These are phyloP conservation scores for Anadara kagoshimensis DNA, from an alignment of 1,140 invertebrate species.

Conservation along the genomic window DNA sequence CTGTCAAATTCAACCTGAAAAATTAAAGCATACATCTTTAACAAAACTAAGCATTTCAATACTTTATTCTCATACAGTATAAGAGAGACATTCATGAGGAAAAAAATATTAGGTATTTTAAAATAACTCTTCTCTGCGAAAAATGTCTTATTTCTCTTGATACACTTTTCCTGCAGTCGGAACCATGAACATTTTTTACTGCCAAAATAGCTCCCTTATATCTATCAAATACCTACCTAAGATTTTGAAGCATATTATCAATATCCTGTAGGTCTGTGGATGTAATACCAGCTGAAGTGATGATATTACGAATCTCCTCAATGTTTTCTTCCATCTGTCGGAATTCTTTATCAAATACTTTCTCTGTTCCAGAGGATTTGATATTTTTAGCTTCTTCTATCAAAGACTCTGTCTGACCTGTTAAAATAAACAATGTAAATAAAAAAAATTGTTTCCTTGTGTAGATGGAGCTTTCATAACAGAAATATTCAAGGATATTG, in stretches of 20 bases:
- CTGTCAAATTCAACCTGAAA: slow-evolving; percentile 75
- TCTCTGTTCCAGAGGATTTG: slow-evolving; percentile 92
- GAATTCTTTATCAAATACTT: slow-evolving; percentile 95
- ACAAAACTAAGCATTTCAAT: slow-evolving; percentile 10
- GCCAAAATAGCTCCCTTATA: too few relatives aligned
- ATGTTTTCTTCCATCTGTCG: slow-evolving; percentile 91
- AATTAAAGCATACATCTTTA: neutral
- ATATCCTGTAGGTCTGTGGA: slow-evolving; percentile 83
- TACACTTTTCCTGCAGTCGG: too few relatives aligned
- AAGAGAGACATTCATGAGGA: too few relatives aligned
- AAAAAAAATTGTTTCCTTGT: neutral
- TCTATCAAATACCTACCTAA: slow-evolving; percentile 78
- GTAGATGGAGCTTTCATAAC: too few relatives aligned
- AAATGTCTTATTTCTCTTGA: too few relatives aligned
- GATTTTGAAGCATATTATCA: slow-evolving; percentile 76
- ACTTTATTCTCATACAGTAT: neutral
- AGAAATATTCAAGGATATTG: too few relatives aligned
- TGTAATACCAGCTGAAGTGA: slow-evolving; percentile 85
- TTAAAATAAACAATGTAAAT: slow-evolving; percentile 15
- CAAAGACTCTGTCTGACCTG: slow-evolving; percentile 75
- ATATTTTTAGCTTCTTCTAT: slow-evolving; percentile 92
- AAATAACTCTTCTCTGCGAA: too few relatives aligned
- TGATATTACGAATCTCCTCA: slow-evolving; percentile 83
- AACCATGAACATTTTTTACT: too few relatives aligned
- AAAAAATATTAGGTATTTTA: too few relatives aligned